Conservation (phyloP, 2,113 vertebrate genomes). For the Mobula hypostoma region DNA sequence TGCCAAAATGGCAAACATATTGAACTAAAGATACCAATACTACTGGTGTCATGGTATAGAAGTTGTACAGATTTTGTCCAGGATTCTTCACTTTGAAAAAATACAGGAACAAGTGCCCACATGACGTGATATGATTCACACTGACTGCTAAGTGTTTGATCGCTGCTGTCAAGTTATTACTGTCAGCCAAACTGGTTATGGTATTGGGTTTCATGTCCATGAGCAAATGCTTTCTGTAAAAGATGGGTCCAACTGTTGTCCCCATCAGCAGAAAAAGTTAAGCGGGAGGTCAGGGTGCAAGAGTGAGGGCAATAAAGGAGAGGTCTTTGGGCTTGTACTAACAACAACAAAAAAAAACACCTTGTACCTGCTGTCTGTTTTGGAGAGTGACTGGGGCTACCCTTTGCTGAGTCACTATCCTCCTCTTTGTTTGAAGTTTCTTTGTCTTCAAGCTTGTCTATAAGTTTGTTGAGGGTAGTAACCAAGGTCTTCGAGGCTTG, state of each 20-base stretch:
- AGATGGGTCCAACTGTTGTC: background rate
- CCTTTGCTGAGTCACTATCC: conserved; percentile 47
- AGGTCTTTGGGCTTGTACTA: background rate
- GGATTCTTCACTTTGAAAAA: background rate
- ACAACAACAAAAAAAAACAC: background rate
- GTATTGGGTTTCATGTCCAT: background rate
- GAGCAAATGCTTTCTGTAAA: background rate
- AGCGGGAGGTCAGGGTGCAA: background rate
- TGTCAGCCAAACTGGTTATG: background rate
- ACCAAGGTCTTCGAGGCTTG: conserved; percentile 78
- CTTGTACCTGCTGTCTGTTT: conserved; percentile 59
- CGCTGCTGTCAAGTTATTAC: background rate
- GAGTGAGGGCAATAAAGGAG: no score
- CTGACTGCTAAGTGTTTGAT: background rate
- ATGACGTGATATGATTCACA: background rate
- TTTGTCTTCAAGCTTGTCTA: conserved; percentile 72
- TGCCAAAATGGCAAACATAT: background rate
- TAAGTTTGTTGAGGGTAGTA: conserved; percentile 77
- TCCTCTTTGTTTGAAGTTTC: conserved; percentile 46
- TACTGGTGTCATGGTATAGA: background rate
- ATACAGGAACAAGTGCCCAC: background rate
- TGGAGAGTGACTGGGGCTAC: conserved; percentile 46
- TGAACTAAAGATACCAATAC: background rate
- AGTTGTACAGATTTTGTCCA: background rate
- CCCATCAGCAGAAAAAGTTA: background rate